Conservation (phyloP, 2,113 vertebrate species). For the Leuciscus idus region DNA sequence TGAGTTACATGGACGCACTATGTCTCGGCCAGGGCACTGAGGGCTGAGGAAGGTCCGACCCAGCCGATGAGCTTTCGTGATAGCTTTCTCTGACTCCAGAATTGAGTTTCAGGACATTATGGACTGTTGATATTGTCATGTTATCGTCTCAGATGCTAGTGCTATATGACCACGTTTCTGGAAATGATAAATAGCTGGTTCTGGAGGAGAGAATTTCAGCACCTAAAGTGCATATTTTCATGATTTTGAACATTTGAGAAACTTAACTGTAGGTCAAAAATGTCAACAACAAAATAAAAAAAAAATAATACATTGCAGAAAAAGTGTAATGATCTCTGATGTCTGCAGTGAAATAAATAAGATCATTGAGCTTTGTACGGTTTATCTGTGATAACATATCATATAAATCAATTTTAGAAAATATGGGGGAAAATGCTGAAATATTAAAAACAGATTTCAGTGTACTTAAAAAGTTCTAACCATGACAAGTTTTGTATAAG, state of each 20-base stretch:
- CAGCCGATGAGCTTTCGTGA: background rate
- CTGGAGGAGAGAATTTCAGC: background rate
- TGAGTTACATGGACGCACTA: constrained; percentile 23
- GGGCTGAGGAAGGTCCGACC: background rate
- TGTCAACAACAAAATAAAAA: too few species aligned
- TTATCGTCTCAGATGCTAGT: background rate
- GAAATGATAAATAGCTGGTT: background rate
- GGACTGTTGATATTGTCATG: background rate
- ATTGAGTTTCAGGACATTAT: background rate
- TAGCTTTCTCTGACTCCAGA: background rate
- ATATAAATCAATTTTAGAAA: background rate
- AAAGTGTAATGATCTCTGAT: background rate
- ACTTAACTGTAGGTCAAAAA: background rate
- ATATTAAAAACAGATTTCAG: background rate
- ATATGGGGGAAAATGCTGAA: background rate
- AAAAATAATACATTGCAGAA: background rate
- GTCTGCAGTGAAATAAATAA: background rate
- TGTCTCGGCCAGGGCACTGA: constrained; percentile 22
- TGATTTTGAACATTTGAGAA: background rate
- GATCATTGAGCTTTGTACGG: background rate
- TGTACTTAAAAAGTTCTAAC: background rate
- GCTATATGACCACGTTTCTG: background rate
- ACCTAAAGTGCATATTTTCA: background rate
- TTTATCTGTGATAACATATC: background rate
- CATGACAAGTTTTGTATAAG: background rate